phyloP scores from a whole-genome alignment of 2,888 invertebrate species.

The Digitonthophagus gazella region DNA sequence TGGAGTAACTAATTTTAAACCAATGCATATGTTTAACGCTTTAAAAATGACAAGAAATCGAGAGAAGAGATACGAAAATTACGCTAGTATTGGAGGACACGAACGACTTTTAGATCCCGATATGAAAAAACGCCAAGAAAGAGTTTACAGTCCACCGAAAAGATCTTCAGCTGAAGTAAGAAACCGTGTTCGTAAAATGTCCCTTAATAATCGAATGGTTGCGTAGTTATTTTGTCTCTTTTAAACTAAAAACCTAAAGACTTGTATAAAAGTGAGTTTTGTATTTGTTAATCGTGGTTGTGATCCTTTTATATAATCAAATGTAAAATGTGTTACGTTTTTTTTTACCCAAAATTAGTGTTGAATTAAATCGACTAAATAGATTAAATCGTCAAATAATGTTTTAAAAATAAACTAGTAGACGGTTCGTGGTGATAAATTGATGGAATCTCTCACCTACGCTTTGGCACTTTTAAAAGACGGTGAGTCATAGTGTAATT shows the following conservation, averaged over 20 bases:
- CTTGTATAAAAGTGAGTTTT: not conserved
- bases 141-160: slow-evolving; percentile 23
- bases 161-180: slow-evolving; percentile 32
- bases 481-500: slow-evolving; percentile 15
- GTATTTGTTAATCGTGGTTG: no score
- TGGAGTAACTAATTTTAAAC: slow-evolving; percentile 74
- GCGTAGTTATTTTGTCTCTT: slow-evolving; percentile 29
- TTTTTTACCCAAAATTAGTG: slow-evolving; percentile 1
- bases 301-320: not conserved
- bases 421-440: not conserved
- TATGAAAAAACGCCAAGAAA: slow-evolving; percentile 28
- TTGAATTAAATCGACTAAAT: not conserved
- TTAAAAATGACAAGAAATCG: slow-evolving; percentile 51
- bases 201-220: slow-evolving; percentile 33
- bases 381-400: not conserved
- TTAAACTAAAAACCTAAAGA: not conserved
- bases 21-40: slow-evolving; percentile 71
- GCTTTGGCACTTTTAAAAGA: slow-evolving; percentile 9
- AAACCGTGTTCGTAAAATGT: slow-evolving; percentile 33
- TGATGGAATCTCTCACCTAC: slow-evolving; percentile 10
- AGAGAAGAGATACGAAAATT: slow-evolving; percentile 43
- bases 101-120: slow-evolving; percentile 34
- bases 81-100: slow-evolving; percentile 37
- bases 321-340: not conserved
- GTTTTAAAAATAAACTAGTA: not conserved